Evolutionary conservation across 2,797 vertebrate species (phyloP).

Genomic region (Chelonia mydas): DNA sequence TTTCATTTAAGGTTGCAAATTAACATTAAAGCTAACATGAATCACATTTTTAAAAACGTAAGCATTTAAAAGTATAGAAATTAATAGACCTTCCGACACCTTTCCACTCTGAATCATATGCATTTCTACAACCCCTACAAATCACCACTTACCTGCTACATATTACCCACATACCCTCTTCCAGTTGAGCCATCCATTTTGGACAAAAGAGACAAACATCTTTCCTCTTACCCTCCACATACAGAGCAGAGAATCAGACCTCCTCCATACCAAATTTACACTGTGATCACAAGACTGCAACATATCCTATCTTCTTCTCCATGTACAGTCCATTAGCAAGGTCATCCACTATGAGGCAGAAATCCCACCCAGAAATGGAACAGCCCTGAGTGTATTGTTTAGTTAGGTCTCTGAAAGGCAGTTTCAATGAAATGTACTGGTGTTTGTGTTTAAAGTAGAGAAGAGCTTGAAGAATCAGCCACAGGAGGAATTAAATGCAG

Average conservation of each 20-base stretch:
- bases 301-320: background rate
- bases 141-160: background rate
- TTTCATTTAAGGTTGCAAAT: background rate
- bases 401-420: background rate
- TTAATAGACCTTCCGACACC: background rate
- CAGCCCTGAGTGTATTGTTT: background rate
- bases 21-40: background rate
- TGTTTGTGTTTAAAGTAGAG: background rate
- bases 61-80: background rate
- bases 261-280: background rate
- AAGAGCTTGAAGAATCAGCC: background rate
- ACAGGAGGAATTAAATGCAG: background rate
- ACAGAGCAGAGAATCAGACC: background rate
- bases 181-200: background rate
- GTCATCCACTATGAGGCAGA: background rate
- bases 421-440: background rate
- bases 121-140: background rate
- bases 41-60: background rate
- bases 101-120: background rate
- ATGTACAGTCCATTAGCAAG: background rate
- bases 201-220: background rate
- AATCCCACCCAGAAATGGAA: background rate
- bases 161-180: background rate
- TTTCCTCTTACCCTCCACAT: fast-evolving
- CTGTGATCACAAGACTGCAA: too few species aligned